Conservation (phyloP, 2,888 invertebrate genomes). For the Cryptus viduatorius region DNA sequence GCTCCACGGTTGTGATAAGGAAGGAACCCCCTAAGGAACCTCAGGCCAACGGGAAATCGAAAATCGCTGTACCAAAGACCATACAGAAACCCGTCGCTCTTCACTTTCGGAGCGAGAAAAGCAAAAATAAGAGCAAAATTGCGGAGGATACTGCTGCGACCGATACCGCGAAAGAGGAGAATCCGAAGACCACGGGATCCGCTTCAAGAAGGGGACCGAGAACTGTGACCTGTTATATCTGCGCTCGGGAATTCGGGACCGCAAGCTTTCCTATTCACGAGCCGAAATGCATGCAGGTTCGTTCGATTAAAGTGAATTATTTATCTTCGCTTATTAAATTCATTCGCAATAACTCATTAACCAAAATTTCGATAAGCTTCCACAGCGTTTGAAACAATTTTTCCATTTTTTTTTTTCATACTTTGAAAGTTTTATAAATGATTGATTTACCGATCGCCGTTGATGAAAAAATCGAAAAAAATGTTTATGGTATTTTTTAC, state of each 20-base stretch:
- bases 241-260: constrained; percentile 89
- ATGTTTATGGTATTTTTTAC: too few relatives aligned
- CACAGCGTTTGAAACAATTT: too few relatives aligned
- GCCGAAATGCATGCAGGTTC: constrained; percentile 88
- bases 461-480: too few relatives aligned
- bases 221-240: constrained; percentile 88
- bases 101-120: constrained; percentile 82
- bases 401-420: too few relatives aligned
- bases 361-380: too few relatives aligned
- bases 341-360: background rate
- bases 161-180: constrained; percentile 36
- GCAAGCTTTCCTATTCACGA: constrained; percentile 89
- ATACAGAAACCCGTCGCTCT: constrained; percentile 86
- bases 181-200: constrained; percentile 36
- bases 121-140: constrained; percentile 66
- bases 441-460: too few relatives aligned
- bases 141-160: constrained; percentile 13
- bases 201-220: constrained; percentile 75
- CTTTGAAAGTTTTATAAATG: too few relatives aligned
- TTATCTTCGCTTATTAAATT: background rate
- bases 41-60: constrained; percentile 48
- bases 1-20: constrained; percentile 70
- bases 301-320: background rate
- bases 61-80: constrained; percentile 82
- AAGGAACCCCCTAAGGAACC: constrained; percentile 73